Evolutionary conservation across 2,113 vertebrate species (phyloP).

Genomic region (Toxotes chatareus): DNA sequence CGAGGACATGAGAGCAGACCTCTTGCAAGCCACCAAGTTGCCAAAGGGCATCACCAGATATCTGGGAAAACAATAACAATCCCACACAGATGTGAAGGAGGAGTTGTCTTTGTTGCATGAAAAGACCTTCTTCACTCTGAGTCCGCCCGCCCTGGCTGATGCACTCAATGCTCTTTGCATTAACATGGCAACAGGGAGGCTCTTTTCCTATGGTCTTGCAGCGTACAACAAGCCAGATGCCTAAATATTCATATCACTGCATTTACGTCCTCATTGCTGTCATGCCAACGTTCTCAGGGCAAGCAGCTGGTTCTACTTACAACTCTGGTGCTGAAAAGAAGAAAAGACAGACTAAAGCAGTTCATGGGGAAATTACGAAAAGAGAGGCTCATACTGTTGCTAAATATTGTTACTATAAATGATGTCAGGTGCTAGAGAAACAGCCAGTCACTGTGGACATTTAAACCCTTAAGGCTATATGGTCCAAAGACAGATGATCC

Average conservation of each 20-base stretch:
- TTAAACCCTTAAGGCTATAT: background rate
- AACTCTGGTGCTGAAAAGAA: background rate
- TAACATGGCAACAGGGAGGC: constrained; percentile 19
- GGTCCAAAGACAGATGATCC: constrained; percentile 20
- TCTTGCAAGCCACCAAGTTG: constrained; percentile 39
- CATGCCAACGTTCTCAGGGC: constrained; percentile 33
- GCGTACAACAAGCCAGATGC: constrained; percentile 36
- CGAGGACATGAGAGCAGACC: constrained; percentile 41
- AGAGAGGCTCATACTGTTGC: background rate
- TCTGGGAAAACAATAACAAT: constrained; percentile 60
- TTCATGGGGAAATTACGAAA: background rate
- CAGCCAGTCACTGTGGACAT: background rate
- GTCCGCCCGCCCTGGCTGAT: constrained; percentile 1
- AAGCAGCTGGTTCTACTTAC: constrained; percentile 50
- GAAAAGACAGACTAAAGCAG: background rate
- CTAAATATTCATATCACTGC: constrained; percentile 38
- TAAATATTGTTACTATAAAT: constrained; percentile 1
- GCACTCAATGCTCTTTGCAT: constrained; percentile 50
- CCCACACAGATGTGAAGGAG: constrained; percentile 62
- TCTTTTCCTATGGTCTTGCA: background rate
- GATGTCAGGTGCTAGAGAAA: background rate
- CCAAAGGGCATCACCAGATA: constrained; percentile 71
- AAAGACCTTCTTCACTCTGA: constrained; percentile 16
- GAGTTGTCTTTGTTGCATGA: constrained; percentile 36
- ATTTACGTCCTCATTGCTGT: constrained; percentile 35